These are phyloP conservation scores for Larimichthys polyactis DNA, from an alignment of 2,113 vertebrate species.

Conservation along the genomic window DNA sequence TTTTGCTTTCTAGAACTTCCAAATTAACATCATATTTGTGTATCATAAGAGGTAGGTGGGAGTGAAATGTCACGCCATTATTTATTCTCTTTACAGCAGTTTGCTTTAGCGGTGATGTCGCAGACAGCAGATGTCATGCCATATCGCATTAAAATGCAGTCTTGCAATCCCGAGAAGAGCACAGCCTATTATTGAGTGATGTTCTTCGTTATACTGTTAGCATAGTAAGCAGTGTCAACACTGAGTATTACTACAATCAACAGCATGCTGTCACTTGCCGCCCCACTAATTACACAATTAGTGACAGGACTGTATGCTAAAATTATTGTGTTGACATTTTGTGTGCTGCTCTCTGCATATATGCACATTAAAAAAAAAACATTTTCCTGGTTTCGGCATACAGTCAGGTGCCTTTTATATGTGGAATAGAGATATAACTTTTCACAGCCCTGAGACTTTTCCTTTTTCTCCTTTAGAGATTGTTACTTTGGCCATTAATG, in stretches of 20 bases:
- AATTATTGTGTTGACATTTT: slow-evolving; percentile 7
- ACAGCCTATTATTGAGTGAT: slow-evolving; percentile 34
- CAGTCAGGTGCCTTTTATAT: not conserved
- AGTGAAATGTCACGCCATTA: slow-evolving; percentile 29
- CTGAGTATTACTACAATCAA: slow-evolving; percentile 34
- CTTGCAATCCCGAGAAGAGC: slow-evolving; percentile 20
- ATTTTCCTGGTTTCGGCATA: not conserved
- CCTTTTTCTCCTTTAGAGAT: slow-evolving; percentile 5
- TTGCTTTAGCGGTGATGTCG: not conserved
- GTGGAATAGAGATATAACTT: not conserved
- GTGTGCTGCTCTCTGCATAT: not conserved
- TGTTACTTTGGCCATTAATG: slow-evolving; percentile 30
- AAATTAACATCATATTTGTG: not conserved
- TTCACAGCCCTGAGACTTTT: slow-evolving; percentile 10
- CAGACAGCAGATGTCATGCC: slow-evolving; percentile 32
- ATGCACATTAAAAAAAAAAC: not conserved
- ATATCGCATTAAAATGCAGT: slow-evolving; percentile 50
- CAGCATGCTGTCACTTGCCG: slow-evolving; percentile 24
- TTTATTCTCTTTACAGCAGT: slow-evolving; percentile 31
- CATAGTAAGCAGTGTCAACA: slow-evolving; percentile 51
- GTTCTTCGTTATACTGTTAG: slow-evolving; percentile 46
- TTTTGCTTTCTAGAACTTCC: not conserved
- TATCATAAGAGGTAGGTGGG: not conserved
- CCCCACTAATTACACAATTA: slow-evolving; percentile 42
- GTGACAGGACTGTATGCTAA: slow-evolving; percentile 13